Evolutionary conservation across 2,888 invertebrate species (phyloP).

Genomic region (Lathronympha strigana): DNA sequence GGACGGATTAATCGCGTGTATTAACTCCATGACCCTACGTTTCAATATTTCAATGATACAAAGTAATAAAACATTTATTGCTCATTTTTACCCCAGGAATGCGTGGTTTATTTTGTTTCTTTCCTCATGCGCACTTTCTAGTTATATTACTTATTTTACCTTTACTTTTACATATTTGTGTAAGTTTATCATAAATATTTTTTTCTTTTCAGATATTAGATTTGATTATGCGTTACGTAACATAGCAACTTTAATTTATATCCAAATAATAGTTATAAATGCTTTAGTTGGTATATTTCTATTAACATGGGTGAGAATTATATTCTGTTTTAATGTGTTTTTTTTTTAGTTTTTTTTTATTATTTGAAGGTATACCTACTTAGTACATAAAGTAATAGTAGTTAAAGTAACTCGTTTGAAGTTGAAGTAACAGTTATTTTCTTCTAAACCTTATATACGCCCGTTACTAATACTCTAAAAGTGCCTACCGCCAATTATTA

Average conservation of each 20-base stretch:
- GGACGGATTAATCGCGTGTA: too few species aligned
- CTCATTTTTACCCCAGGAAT: too few species aligned
- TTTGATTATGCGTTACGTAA: slow-evolving; percentile 41
- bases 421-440: too few species aligned
- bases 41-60: too few species aligned
- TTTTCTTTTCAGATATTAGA: slow-evolving; percentile 78
- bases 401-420: neutral
- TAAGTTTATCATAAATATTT: slow-evolving; percentile 47
- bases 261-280: slow-evolving; percentile 48
- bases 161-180: slow-evolving; percentile 45
- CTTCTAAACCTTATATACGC: neutral
- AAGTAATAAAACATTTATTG: too few species aligned
- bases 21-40: too few species aligned
- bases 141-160: slow-evolving; percentile 35
- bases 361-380: too few species aligned
- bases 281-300: slow-evolving; percentile 40
- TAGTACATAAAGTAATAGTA: slow-evolving; percentile 1
- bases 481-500: too few species aligned
- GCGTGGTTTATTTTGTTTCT: too few species aligned
- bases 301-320: slow-evolving; percentile 60
- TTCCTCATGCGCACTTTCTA: too few species aligned
- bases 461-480: slow-evolving; percentile 9
- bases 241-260: slow-evolving; percentile 46
- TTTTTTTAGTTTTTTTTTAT: neutral
- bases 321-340: slow-evolving; percentile 46